Percentiles rank a stretch among this genome's conserved stretches.
Conservation (phyloP, 2,888 invertebrate species). For the Temnothorax ravouxi region DNA sequence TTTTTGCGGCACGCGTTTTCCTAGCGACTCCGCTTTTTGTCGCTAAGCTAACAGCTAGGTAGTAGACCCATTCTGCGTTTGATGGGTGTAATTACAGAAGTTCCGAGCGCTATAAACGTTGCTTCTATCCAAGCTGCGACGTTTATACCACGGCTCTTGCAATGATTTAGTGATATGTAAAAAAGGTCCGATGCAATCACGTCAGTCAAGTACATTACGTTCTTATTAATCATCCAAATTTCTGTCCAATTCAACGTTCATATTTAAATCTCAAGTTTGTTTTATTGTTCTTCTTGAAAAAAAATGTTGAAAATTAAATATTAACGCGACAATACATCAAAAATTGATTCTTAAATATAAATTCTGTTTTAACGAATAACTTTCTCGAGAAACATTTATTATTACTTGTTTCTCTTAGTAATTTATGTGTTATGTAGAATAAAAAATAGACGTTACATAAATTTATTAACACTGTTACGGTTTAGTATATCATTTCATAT, state of each 20-base stretch:
- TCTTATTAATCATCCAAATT: background rate
- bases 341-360: background rate
- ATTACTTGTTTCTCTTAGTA: background rate
- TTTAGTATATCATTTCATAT: background rate
- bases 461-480: background rate
- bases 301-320: background rate
- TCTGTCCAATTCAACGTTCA: background rate
- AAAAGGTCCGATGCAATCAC: constrained; percentile 48
- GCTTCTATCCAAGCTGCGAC: constrained; percentile 55
- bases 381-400: background rate
- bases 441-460: background rate
- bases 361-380: background rate
- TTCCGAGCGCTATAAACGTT: constrained; percentile 54
- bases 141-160: constrained; percentile 52
- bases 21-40: constrained; percentile 55
- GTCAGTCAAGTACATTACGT: constrained; percentile 26
- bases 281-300: background rate
- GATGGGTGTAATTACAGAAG: constrained; percentile 71
- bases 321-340: background rate
- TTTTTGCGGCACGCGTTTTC: constrained; percentile 51
- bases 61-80: constrained; percentile 62
- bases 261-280: background rate
- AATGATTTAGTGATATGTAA: constrained; percentile 55
- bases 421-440: background rate
- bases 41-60: constrained; percentile 41